A percentile compares a stretch with the other conserved stretches of the same genome.
Evolutionary conservation across 1,140 invertebrate genomes (phyloP).

Genomic region (Drosophila micromelanica): DNA sequence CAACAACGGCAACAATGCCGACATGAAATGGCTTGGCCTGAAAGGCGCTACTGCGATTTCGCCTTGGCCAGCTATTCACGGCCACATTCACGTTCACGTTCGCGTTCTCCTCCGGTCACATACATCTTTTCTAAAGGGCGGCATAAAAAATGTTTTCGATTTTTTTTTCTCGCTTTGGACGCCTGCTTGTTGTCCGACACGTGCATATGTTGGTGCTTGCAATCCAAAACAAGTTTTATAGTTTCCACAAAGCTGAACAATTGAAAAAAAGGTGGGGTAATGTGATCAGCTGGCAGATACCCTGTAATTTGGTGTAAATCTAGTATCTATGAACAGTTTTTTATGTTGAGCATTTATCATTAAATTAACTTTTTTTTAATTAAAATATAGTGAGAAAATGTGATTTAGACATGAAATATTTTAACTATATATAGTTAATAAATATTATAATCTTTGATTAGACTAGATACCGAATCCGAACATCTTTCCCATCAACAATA

Average conservation of each 20-base stretch:
- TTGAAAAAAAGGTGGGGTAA: neutral
- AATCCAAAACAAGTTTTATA: conserved; percentile 13
- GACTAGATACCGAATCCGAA: too few species aligned
- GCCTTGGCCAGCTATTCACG: conserved; percentile 4
- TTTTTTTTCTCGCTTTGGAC: conserved; percentile 1
- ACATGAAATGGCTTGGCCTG: conserved; percentile 1
- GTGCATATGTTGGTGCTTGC: neutral
- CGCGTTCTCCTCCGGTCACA: conserved; percentile 6
- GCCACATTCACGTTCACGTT: neutral
- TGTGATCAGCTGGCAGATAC: neutral
- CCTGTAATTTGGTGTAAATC: neutral
- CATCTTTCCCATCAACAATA: too few species aligned
- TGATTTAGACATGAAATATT: too few species aligned
- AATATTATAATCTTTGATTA: too few species aligned
- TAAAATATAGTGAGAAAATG: too few species aligned
- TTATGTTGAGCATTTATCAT: too few species aligned
- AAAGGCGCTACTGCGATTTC: conserved; percentile 7
- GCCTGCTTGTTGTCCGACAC: conserved; percentile 7
- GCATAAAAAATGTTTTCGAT: conserved; percentile 16
- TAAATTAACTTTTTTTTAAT: too few species aligned
- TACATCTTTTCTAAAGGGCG: neutral
- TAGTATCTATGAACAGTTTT: too few species aligned
- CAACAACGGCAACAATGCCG: conserved; percentile 13
- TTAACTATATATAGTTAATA: too few species aligned
- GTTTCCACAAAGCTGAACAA: conserved; percentile 1